Base-by-base conservation (phyloP, 1,140 invertebrate species). In the Phenacoccus solenopsis region DNA sequence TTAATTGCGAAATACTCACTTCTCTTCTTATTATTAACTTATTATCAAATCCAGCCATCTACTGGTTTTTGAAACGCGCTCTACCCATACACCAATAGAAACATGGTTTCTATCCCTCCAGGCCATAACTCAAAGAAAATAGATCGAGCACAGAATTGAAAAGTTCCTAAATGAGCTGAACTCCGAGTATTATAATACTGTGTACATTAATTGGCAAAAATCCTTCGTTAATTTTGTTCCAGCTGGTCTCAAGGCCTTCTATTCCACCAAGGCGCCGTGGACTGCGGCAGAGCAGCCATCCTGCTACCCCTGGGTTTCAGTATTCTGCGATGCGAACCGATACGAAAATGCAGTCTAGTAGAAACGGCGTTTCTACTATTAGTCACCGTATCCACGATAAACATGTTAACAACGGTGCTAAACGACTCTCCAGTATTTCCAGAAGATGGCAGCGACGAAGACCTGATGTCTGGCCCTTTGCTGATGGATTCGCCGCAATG, bases 401-500 rank as follows among this genome's bases (percentile, higher is more conserved):
- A 94, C 80, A 90, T 94, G 85, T 83, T 94, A 72, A 94, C 91
- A 16, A 91, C 91, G 16, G 88, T 94, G 1, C 83, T 94, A 56
- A 94, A 94, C 79, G 91, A 94, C 79, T 91, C 90, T 67, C 91
- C 91, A 5, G 87, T 93, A 61, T 89, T 93, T 76, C 90, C 90
- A 87, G 82, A 71, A 77, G 71, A 72, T 9, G 74, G 73, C 10
- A 67, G 64, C 7, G 70, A 70, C 22, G 69, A 72, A 30, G 69
- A 71, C 68, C 71, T 72, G 1, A 72, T 78, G 59, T 83, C 85
- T 1, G 85, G 85, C 1, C 87, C 87, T 1, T 78, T 88, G 68
- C 81, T 91, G 57, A 86, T 89, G 85, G 89, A 91, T 77, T 89
- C 87, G 56, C 89, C 89, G 0, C 85, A 93, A 82, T 96, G 92